Evolutionary conservation across 2,113 vertebrate species (phyloP).

Genomic region (Thunnus maccoyii): DNA sequence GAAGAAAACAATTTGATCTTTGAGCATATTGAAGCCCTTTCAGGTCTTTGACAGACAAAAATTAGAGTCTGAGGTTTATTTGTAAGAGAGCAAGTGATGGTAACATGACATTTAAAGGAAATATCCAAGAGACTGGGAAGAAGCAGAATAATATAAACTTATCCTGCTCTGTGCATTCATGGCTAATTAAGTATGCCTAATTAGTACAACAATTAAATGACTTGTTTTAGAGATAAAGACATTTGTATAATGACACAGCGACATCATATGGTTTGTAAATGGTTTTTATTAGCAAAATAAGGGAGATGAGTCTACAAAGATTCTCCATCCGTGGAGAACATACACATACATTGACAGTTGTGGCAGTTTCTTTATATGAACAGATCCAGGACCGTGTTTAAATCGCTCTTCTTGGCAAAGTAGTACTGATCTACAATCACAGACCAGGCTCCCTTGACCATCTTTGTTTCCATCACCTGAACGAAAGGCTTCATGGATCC

Average conservation of each 20-base stretch:
- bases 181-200: background rate
- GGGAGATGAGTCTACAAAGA: conserved; percentile 86
- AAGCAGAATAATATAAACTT: background rate
- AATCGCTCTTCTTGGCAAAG: conserved; percentile 47
- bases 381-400: conserved; percentile 44
- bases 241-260: background rate
- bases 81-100: background rate
- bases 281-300: conserved; percentile 90
- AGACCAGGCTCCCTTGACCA: conserved; percentile 42
- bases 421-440: conserved; percentile 41
- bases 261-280: conserved; percentile 73
- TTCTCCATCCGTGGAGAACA: conserved; percentile 75
- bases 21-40: background rate
- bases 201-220: background rate
- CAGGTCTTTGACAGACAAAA: background rate
- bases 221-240: background rate
- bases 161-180: background rate
- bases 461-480: conserved; percentile 12
- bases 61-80: background rate
- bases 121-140: background rate
- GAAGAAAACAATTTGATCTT: background rate
- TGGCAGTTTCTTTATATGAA: conserved; percentile 79
- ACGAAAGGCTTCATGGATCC: background rate
- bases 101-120: background rate
- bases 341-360: conserved; percentile 79